phyloP scores from a whole-genome alignment of 2,797 vertebrate genomes.

The Enteromius viviparus region DNA sequence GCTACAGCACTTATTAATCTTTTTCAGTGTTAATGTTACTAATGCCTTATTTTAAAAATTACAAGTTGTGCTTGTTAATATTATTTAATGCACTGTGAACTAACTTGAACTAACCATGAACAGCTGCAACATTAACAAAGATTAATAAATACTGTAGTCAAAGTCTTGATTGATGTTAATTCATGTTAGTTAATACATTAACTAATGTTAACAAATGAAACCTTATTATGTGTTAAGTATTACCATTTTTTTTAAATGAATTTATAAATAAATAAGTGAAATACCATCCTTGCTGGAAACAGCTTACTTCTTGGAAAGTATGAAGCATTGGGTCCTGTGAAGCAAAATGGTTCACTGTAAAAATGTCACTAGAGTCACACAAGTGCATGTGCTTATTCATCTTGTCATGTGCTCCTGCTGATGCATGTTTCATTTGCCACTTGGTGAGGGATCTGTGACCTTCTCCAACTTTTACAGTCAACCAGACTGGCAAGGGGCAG shows the following conservation, averaged over 20 bases:
- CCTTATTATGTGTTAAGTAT: too few species aligned
- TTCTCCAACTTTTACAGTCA: background rate
- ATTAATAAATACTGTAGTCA: too few species aligned
- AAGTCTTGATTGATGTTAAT: too few species aligned
- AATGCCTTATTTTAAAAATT: too few species aligned
- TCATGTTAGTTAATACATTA: too few species aligned
- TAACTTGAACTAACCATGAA: too few species aligned
- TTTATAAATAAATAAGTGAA: conserved; percentile 12
- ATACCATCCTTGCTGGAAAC: background rate
- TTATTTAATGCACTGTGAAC: too few species aligned
- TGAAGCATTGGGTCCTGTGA: background rate
- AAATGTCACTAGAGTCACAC: conserved; percentile 21
- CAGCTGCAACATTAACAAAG: too few species aligned
- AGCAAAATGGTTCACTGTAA: conserved; percentile 16
- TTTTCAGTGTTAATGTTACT: too few species aligned
- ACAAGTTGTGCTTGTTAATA: too few species aligned
- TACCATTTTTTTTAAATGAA: background rate
- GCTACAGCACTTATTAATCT: too few species aligned
- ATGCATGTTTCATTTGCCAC: background rate
- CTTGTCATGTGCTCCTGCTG: conserved; percentile 16
- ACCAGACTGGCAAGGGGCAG: background rate
- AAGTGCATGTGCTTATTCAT: conserved; percentile 4
- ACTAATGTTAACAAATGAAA: too few species aligned
- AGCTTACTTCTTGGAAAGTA: conserved; percentile 13
- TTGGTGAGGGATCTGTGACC: conserved; percentile 12